Evolutionary conservation across 2,888 invertebrate genomes (phyloP).

Genomic region (Meta bourneti): DNA sequence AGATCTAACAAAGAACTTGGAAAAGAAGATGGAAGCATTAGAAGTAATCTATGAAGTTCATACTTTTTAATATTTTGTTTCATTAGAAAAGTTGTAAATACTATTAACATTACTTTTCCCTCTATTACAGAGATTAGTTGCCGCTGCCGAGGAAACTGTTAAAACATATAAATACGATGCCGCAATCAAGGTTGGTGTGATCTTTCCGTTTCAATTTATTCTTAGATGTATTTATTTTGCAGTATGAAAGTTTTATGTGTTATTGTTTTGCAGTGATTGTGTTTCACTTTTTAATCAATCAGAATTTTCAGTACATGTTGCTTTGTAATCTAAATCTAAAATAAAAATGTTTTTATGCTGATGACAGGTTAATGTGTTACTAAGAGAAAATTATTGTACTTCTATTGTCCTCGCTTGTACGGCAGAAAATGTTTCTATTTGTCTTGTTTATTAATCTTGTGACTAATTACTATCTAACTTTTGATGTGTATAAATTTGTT

Average conservation of each 20-base stretch:
- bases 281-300: too few species aligned
- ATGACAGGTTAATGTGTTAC: too few species aligned
- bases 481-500: too few species aligned
- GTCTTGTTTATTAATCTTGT: too few species aligned
- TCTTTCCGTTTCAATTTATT: neutral
- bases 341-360: too few species aligned
- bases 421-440: too few species aligned
- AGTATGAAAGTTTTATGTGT: neutral
- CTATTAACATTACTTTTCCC: neutral
- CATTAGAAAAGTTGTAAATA: neutral
- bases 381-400: too few species aligned
- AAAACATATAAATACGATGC: slow-evolving; percentile 79
- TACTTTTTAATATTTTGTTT: neutral
- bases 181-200: slow-evolving; percentile 78
- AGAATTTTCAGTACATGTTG: too few species aligned
- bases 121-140: slow-evolving; percentile 78
- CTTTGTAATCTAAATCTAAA: too few species aligned
- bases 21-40: slow-evolving; percentile 77
- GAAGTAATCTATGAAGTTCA: slow-evolving; percentile 62
- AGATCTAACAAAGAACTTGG: slow-evolving; percentile 73
- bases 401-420: too few species aligned
- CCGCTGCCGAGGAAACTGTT: slow-evolving; percentile 79
- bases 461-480: too few species aligned
- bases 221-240: neutral
- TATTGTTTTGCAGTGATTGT: too few species aligned